Evolutionary conservation across 2,797 vertebrate species (phyloP).

Genomic region (Pempheris klunzingeri): DNA sequence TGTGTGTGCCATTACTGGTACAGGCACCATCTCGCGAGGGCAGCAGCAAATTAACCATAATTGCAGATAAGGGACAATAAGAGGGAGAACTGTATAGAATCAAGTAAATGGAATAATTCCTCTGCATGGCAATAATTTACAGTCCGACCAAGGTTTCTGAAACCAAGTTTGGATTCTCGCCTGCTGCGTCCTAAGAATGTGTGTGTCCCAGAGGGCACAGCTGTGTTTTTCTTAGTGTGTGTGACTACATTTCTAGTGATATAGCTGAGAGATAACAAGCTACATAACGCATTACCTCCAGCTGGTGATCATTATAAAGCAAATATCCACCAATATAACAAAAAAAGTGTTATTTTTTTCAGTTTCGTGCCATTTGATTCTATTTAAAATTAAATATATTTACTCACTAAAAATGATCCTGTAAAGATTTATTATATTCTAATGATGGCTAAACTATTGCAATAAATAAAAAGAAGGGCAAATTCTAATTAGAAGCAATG

Average conservation of each 20-base stretch:
- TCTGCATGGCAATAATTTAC: slow-evolving; percentile 66
- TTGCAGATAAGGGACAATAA: slow-evolving; percentile 73
- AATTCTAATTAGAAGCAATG: slow-evolving; percentile 20
- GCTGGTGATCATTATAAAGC: slow-evolving; percentile 56
- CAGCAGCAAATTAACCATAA: slow-evolving; percentile 76
- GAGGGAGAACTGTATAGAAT: slow-evolving; percentile 71
- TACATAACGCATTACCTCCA: slow-evolving; percentile 54
- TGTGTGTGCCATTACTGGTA: slow-evolving; percentile 47
- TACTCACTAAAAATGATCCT: background rate
- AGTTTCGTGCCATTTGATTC: slow-evolving; percentile 22
- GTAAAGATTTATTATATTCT: background rate
- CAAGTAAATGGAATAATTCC: slow-evolving; percentile 73
- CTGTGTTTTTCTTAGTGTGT: slow-evolving; percentile 59
- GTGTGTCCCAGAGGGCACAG: slow-evolving; percentile 54
- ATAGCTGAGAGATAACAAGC: slow-evolving; percentile 63
- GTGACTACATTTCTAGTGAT: slow-evolving; percentile 55
- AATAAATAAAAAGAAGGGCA: slow-evolving; percentile 34
- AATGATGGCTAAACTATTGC: background rate
- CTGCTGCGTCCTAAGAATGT: slow-evolving; percentile 39
- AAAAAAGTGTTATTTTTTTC: slow-evolving; percentile 16
- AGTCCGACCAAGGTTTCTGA: slow-evolving; percentile 38
- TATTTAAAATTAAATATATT: slow-evolving; percentile 6
- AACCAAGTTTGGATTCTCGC: slow-evolving; percentile 46
- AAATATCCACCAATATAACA: slow-evolving; percentile 39
- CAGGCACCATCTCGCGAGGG: slow-evolving; percentile 51